Evolutionary conservation across 2,113 vertebrate genomes (phyloP).

Genomic region (Myiopsitta monachus): DNA sequence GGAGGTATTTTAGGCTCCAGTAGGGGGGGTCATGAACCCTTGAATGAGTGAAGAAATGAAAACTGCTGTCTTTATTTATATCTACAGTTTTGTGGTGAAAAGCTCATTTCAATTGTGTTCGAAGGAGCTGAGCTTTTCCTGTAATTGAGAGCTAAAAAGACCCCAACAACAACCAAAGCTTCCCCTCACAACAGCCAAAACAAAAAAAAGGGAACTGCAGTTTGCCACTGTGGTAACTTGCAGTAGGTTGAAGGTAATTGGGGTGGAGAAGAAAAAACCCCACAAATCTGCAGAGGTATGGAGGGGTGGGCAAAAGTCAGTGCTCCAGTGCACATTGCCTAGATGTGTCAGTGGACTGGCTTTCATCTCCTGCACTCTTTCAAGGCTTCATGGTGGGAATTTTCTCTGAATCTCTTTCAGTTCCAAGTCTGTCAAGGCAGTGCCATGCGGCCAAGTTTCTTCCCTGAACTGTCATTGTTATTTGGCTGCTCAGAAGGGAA

Average conservation of each 20-base stretch:
- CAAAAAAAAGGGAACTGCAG: neutral
- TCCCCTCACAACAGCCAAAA: neutral
- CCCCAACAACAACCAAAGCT: neutral
- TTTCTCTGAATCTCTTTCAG: neutral
- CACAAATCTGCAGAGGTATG: neutral
- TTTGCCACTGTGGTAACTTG: neutral
- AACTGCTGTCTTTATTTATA: neutral
- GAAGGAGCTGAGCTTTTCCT: neutral
- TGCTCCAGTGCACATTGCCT: rapidly evolving
- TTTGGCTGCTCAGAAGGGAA: neutral
- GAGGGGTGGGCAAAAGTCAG: neutral
- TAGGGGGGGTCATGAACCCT: neutral
- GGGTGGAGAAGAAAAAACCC: neutral
- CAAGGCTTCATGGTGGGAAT: neutral
- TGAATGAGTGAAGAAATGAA: neutral
- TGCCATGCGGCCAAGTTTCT: neutral
- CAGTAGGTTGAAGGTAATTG: neutral
- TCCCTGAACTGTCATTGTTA: neutral
- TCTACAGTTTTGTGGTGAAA: neutral
- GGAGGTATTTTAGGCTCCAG: neutral
- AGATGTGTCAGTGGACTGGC: neutral
- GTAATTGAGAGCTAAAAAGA: neutral
- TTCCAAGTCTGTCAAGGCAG: neutral
- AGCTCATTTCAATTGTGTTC: neutral
- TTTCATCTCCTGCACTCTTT: neutral